Percentiles rank a stretch among this genome's conserved stretches.
phyloP scores from a whole-genome alignment of 2,797 vertebrate genomes.

The Enteromius viviparus region DNA sequence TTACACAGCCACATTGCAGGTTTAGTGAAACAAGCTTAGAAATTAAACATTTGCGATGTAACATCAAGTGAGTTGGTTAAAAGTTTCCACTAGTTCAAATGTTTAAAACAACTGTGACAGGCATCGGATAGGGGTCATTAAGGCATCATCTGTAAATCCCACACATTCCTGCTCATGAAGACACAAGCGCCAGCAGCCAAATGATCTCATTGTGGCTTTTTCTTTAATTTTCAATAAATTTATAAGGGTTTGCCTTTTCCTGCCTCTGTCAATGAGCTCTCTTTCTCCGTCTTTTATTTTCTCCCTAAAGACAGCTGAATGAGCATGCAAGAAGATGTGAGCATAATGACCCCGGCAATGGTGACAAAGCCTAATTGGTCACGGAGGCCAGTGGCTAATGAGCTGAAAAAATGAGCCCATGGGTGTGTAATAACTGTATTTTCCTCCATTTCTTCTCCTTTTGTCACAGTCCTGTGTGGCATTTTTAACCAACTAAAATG shows the following conservation, averaged over 20 bases:
- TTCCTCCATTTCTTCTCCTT: conserved; percentile 90
- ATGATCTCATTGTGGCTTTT: conserved; percentile 33
- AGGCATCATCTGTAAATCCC: conserved; percentile 21
- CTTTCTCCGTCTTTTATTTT: conserved; percentile 73
- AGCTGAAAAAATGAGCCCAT: conserved; percentile 90
- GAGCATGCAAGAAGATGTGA: conserved; percentile 96
- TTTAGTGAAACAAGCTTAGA: background rate
- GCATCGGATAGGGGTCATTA: conserved; percentile 7
- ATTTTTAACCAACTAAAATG: conserved; percentile 91
- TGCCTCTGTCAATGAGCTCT: conserved; percentile 76
- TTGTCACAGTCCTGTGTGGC: conserved; percentile 98
- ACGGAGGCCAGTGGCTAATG: conserved; percentile 98
- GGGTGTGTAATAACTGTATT: conserved; percentile 98
- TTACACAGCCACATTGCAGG: background rate
- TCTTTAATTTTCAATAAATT: conserved; percentile 64
- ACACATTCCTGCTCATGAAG: conserved; percentile 19
- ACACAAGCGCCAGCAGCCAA: background rate
- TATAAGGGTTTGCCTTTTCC: conserved; percentile 73
- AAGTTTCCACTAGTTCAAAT: background rate
- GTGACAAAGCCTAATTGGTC: conserved; percentile 98
- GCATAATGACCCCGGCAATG: conserved; percentile 93
- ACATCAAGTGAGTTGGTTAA: background rate
- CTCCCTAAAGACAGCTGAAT: conserved; percentile 92
- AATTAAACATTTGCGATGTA: background rate
- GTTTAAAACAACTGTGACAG: background rate